Evolutionary conservation across 2,888 invertebrate species (phyloP), one percentile per base, ranked within the genome.

Genomic region (Mellilla xanthometata): DNA sequence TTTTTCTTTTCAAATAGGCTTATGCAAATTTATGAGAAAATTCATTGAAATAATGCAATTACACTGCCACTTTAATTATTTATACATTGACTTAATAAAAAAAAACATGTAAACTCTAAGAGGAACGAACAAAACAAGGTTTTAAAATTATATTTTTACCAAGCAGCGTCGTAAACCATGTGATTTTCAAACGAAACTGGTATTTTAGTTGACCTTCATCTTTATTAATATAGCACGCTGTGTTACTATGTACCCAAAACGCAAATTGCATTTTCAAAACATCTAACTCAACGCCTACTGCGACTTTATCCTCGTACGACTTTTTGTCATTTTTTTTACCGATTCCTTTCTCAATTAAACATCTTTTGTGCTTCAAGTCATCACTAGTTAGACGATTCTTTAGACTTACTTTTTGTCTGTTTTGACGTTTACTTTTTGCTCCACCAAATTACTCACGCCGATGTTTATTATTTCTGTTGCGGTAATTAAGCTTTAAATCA

Each of bases 311-410:
- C 15, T 19, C 6, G 15, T 19, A 19, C 15, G 15, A 40, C 39
- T 48, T 47, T 42, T 47, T 27, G 32, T 5, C n/a, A 33, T 15
- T 29, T 45, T 51, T 54, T 54, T 54, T 49, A 39, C 38, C 12
- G 8, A 27, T 36, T 49, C 46, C 42, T 46, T 47, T 48, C 43
- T 39, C 44, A 38, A 56, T 52, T 53, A 53, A 53, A 41, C 8
- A 46, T 50, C 50, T 46, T 54, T 52, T 53, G 48, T 49, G 42
- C 50, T 32, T 45, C 42, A 27, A 32, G 43, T 49, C 34, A 49
- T 51, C 46, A 47, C 44, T 44, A 42, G 39, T 52, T 48, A 48
- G 30, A 31, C 23, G 31, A 40, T 39, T 39, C 32, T 29, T 41
- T 38, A 50, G 39, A 35, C 31, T 2, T 9, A 40, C 23, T 51